Percentiles rank a stretch among this genome's conserved stretches.
These are phyloP conservation scores for Thalassarche chlororhynchos DNA, from an alignment of 2,113 vertebrate species.

Conservation along the genomic window DNA sequence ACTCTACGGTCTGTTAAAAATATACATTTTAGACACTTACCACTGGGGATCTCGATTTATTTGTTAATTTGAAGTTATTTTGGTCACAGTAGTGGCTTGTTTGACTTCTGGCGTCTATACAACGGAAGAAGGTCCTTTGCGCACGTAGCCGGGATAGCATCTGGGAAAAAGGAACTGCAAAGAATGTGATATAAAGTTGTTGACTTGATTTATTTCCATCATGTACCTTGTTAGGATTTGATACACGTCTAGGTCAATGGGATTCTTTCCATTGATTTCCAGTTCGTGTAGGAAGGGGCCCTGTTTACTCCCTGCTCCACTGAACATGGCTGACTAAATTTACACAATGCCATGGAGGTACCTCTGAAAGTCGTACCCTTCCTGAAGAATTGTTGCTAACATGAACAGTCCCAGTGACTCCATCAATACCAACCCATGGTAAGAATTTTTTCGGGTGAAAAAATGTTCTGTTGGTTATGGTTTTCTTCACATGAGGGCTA, in stretches of 20 bases:
- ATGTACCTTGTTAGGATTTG: not conserved
- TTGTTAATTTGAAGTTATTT: not conserved
- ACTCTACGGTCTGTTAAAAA: not conserved
- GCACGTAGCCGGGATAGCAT: not conserved
- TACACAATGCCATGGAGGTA: not conserved
- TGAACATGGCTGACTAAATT: not conserved
- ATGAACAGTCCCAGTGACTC: not conserved
- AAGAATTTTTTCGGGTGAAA: not conserved
- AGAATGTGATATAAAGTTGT: not conserved
- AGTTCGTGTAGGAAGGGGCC: not conserved
- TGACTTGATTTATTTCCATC: not conserved
- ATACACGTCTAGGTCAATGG: not conserved
- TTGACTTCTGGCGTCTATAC: not conserved
- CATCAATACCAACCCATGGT: not conserved
- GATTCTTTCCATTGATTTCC: not conserved
- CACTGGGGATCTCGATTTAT: not conserved
- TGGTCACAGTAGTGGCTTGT: not conserved
- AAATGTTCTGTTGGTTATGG: not conserved
- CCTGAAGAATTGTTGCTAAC: not conserved
- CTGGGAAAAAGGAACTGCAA: not conserved
- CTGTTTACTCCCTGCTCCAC: not conserved
- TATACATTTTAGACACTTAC: not conserved
- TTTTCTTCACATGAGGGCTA: not conserved
- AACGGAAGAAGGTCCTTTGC: not conserved
- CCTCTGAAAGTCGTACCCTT: not conserved